phyloP scores from a whole-genome alignment of 2,888 invertebrate species.

The Diaprepes abbreviatus region DNA sequence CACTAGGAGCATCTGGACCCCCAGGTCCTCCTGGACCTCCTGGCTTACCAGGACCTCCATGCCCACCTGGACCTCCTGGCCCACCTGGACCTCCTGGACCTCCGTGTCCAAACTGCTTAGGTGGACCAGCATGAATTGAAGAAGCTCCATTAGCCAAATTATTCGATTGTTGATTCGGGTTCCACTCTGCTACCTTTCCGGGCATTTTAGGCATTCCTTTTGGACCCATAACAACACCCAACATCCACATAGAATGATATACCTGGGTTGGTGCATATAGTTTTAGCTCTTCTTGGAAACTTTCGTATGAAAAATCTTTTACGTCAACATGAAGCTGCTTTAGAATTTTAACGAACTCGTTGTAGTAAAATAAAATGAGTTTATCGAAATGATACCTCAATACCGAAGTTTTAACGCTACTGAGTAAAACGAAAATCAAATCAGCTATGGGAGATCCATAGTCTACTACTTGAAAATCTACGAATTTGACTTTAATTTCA shows the following conservation, averaged over 20 bases:
- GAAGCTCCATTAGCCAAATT: background rate
- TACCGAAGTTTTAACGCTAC: conserved; percentile 67
- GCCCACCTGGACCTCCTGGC: background rate
- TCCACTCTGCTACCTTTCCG: conserved; percentile 29
- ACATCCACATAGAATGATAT: conserved; percentile 66
- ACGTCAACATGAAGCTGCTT: conserved; percentile 58
- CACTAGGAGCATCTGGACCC: background rate
- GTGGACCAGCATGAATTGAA: conserved; percentile 1
- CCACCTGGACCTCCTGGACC: background rate
- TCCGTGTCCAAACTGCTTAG: background rate
- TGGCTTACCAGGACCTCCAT: background rate
- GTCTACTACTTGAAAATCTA: conserved; percentile 72
- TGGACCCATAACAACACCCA: conserved; percentile 42
- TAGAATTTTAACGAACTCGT: conserved; percentile 65
- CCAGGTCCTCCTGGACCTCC: background rate
- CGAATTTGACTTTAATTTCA: conserved; percentile 64
- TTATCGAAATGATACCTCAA: conserved; percentile 65
- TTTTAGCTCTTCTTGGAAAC: conserved; percentile 64
- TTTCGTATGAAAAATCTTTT: conserved; percentile 62
- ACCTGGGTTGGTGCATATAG: conserved; percentile 62
- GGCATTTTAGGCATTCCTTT: conserved; percentile 33
- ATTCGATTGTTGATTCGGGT: conserved; percentile 16
- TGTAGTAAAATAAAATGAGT: conserved; percentile 69
- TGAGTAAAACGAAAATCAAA: conserved; percentile 70
- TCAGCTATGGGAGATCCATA: conserved; percentile 70